phyloP scores from a whole-genome alignment of 2,113 vertebrate genomes.

The Stigmatopora nigra region DNA sequence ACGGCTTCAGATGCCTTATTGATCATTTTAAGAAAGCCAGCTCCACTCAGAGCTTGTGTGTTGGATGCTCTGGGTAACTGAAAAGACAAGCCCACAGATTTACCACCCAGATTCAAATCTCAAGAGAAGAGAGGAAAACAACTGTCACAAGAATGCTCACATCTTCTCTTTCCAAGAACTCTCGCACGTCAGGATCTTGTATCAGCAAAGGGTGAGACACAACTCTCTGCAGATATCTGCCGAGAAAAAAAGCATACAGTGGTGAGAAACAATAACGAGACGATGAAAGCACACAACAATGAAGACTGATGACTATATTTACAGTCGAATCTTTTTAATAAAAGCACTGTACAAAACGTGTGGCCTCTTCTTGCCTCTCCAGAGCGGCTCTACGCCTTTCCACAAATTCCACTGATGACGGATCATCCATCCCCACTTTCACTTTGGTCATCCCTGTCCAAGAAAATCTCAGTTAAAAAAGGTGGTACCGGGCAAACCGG shows the following conservation, averaged over 20 bases:
- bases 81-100: slow-evolving; percentile 23
- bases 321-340: neutral
- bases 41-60: slow-evolving; percentile 87
- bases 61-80: slow-evolving; percentile 87
- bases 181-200: slow-evolving; percentile 89
- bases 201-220: slow-evolving; percentile 84
- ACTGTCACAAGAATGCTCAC: slow-evolving; percentile 51
- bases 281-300: neutral
- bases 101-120: neutral
- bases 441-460: slow-evolving; percentile 94
- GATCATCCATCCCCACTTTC: slow-evolving; percentile 96
- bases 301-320: neutral
- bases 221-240: slow-evolving; percentile 86
- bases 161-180: slow-evolving; percentile 94
- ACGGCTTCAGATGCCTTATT: slow-evolving; percentile 91
- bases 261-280: neutral
- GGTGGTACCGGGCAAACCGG: neutral
- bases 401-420: slow-evolving; percentile 91
- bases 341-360: neutral
- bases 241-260: slow-evolving; percentile 13
- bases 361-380: slow-evolving; percentile 73
- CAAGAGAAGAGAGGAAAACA: neutral
- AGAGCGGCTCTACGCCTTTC: slow-evolving; percentile 89
- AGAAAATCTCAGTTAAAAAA: slow-evolving; percentile 11
- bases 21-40: slow-evolving; percentile 95